Percentiles rank a stretch among this genome's conserved stretches.
phyloP scores from a whole-genome alignment of 2,113 vertebrate species.

The human (Homo sapiens) region GRCh38 chr3:117873001-117873500 shows the following conservation, averaged over 20 bases:
- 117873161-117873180: background rate
- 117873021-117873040: background rate
- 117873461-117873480: conserved; percentile 17
- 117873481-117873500: background rate
- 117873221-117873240: conserved; percentile 10
- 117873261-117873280: background rate
- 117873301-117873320: conserved; percentile 59
- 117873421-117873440: background rate
- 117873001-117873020: background rate
- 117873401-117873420: conserved; percentile 66
- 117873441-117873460: conserved; percentile 12
- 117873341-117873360: conserved; percentile 62
- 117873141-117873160: conserved; percentile 50
- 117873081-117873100: background rate
- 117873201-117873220: conserved; percentile 49
- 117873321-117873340: conserved; percentile 65
- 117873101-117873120: background rate
- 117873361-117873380: conserved; percentile 72
- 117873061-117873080: background rate
- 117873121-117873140: conserved; percentile 27
- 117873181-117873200: conserved; percentile 63
- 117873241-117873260: conserved; percentile 33
- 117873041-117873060: background rate
- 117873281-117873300: conserved; percentile 37
- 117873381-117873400: conserved; percentile 69